Conservation (phyloP, 2,797 vertebrate species). For the Megaceryle alcyon region DNA sequence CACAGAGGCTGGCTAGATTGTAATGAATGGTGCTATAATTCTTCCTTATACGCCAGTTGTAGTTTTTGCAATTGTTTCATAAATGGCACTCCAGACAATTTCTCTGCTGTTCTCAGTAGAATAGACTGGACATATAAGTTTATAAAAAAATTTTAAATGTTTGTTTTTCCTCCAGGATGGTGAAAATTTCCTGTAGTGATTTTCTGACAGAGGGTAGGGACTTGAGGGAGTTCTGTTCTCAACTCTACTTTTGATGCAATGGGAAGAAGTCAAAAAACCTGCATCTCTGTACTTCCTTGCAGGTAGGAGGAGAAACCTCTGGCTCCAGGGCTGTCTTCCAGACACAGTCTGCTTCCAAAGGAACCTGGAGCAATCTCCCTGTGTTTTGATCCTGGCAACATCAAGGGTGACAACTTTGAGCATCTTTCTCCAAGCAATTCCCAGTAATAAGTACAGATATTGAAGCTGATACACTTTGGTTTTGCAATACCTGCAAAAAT, state of each 20-base stretch:
- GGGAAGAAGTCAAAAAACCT: neutral
- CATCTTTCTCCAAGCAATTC: neutral
- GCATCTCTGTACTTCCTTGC: neutral
- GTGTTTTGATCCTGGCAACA: neutral
- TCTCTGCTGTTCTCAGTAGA: neutral
- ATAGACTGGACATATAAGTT: neutral
- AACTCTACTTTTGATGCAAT: neutral
- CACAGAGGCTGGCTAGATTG: neutral
- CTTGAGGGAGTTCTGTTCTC: neutral
- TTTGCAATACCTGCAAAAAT: neutral
- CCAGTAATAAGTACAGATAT: neutral
- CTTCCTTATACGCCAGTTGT: neutral
- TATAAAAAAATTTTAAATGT: neutral
- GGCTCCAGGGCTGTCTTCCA: neutral
- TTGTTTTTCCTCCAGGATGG: neutral
- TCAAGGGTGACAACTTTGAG: neutral
- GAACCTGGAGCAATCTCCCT: neutral
- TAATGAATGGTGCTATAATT: neutral
- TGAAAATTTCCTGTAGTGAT: neutral
- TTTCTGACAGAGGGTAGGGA: neutral
- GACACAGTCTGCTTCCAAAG: neutral
- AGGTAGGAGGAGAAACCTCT: neutral
- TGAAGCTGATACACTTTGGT: neutral
- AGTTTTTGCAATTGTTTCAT: neutral
- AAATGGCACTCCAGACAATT: neutral